phyloP scores from a whole-genome alignment of 2,113 vertebrate species.

The Petrocephalus zakoni region DNA sequence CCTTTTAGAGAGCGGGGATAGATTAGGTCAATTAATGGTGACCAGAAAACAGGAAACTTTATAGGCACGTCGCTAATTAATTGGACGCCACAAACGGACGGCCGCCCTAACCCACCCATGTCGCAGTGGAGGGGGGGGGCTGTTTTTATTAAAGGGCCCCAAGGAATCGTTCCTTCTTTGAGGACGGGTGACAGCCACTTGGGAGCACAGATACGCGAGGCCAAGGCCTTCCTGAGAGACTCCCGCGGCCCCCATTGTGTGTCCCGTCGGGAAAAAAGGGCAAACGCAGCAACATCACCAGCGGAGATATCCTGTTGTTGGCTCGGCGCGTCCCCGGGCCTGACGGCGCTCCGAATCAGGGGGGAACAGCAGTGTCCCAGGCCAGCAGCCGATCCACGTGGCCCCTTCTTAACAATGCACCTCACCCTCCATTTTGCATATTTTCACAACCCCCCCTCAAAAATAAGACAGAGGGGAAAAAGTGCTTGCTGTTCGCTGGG shows the following conservation, averaged over 20 bases:
- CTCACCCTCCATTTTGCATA: neutral
- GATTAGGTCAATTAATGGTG: slow-evolving; percentile 67
- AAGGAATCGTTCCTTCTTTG: neutral
- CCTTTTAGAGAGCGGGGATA: slow-evolving; percentile 47
- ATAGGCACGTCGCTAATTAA: slow-evolving; percentile 69
- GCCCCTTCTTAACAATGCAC: neutral
- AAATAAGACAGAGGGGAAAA: neutral
- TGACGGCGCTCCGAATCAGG: neutral
- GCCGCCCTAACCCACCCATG: slow-evolving; percentile 53
- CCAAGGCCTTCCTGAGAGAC: neutral
- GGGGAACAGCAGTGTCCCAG: neutral
- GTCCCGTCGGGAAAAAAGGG: neutral
- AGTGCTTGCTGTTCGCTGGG: neutral
- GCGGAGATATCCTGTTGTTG: neutral
- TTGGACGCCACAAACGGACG: slow-evolving; percentile 59
- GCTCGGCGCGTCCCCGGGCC: neutral
- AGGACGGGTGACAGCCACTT: neutral
- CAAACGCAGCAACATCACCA: neutral
- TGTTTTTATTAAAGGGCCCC: neutral
- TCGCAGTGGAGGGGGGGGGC: neutral
- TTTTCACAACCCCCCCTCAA: neutral
- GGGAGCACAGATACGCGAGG: neutral
- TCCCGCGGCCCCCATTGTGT: neutral
- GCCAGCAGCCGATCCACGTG: neutral
- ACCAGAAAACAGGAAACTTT: slow-evolving; percentile 73